A percentile compares a stretch with the other conserved stretches of the same genome.
Evolutionary conservation across 2,113 vertebrate genomes (phyloP).

Genomic region (Burhinus oedicnemus): DNA sequence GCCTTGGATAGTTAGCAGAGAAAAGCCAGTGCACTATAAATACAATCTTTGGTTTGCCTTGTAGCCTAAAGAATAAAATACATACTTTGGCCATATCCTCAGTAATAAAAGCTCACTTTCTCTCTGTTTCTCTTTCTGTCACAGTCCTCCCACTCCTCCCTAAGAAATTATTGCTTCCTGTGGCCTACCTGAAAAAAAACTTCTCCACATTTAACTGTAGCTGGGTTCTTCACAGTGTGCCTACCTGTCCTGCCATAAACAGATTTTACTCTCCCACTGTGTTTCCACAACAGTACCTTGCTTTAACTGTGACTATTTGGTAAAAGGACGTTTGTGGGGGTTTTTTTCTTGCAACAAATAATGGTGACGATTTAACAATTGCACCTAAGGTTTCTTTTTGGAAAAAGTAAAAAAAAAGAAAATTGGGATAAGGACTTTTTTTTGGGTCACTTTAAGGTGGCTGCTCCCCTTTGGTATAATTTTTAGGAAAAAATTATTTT

Average conservation of each 20-base stretch:
- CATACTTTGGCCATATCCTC: background rate
- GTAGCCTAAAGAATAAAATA: background rate
- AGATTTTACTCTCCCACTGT: background rate
- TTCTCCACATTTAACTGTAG: background rate
- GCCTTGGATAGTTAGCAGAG: background rate
- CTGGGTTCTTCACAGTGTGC: background rate
- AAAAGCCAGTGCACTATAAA: background rate
- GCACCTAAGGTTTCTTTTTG: background rate
- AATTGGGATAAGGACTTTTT: rapidly evolving
- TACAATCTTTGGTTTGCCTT: background rate
- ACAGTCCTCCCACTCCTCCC: background rate
- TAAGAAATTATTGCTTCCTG: constrained; percentile 10
- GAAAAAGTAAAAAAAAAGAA: background rate
- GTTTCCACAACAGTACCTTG: background rate
- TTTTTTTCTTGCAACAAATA: background rate
- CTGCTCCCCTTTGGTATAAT: background rate
- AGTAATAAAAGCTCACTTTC: background rate
- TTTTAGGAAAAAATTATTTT: background rate
- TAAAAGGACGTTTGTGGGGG: background rate
- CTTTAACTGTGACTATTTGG: background rate
- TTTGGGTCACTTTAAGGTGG: background rate
- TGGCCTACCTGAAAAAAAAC: constrained; percentile 6
- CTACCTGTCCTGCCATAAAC: background rate
- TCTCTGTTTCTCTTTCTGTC: background rate
- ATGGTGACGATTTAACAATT: background rate